Evolutionary conservation across 2,113 vertebrate genomes (phyloP).

Genomic region (Pica pica): DNA sequence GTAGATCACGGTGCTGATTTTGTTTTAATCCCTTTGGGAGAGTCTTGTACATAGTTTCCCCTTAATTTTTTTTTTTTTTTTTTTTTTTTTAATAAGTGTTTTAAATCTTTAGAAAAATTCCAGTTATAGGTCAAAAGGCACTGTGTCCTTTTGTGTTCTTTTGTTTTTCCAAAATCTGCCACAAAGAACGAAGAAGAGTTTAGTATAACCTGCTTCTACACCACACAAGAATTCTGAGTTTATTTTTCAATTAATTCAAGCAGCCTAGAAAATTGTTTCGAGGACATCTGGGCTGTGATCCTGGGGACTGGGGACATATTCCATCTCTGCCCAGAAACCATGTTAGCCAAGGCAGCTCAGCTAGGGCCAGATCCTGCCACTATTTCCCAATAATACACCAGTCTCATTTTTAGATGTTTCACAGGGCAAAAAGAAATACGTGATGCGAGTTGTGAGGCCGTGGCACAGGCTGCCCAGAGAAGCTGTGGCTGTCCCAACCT

Average conservation of each 20-base stretch:
- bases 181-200: not conserved
- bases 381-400: not conserved
- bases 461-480: not conserved
- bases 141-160: not conserved
- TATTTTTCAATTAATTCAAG: not conserved
- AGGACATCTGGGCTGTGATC: not conserved
- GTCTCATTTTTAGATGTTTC: not conserved
- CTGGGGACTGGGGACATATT: rapidly evolving
- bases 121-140: not conserved
- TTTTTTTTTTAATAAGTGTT: not conserved
- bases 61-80: not conserved
- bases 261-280: not conserved
- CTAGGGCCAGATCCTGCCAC: not conserved
- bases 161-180: not conserved
- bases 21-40: not conserved
- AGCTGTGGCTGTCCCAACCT: not conserved
- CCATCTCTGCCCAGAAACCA: rapidly evolving
- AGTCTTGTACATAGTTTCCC: not conserved
- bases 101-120: not conserved
- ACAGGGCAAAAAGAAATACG: not conserved
- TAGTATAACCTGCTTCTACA: not conserved
- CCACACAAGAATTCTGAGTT: not conserved
- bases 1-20: not conserved
- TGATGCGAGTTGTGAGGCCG: not conserved
- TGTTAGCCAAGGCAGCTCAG: not conserved